Evolutionary conservation across 1,140 invertebrate species (phyloP).

Genomic region (Apis dorsata): DNA sequence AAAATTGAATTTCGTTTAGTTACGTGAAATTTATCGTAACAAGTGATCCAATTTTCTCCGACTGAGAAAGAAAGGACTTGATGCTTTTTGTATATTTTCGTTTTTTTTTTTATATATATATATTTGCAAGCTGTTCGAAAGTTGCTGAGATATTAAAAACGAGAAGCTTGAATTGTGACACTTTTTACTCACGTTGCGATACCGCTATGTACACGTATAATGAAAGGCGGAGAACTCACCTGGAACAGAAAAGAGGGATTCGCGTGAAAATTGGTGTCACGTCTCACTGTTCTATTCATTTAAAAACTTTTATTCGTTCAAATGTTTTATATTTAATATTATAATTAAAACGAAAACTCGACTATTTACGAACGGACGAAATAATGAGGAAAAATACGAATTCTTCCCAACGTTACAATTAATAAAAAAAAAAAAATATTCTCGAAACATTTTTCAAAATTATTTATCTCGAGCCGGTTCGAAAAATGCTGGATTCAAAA

Average conservation of each 20-base stretch:
- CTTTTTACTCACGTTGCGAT: slow-evolving; percentile 18
- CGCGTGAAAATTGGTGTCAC: neutral
- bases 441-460: too few species aligned
- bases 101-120: too few species aligned
- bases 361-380: too few species aligned
- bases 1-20: neutral
- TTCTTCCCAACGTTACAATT: too few species aligned
- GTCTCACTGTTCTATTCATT: neutral
- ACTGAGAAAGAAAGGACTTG: neutral
- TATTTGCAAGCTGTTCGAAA: too few species aligned
- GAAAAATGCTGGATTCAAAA: too few species aligned
- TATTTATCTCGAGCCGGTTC: too few species aligned
- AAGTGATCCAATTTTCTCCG: neutral
- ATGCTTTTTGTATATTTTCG: slow-evolving; percentile 1
- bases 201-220: neutral
- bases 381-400: too few species aligned
- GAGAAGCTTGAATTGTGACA: neutral
- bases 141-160: slow-evolving; percentile 14
- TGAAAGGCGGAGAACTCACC: slow-evolving; percentile 51
- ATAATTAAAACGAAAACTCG: too few species aligned
- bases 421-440: too few species aligned
- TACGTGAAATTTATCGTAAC: neutral
- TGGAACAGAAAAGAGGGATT: slow-evolving; percentile 52
- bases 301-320: neutral
- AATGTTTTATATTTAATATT: too few species aligned